Percentiles rank a stretch among this genome's conserved stretches.
These are phyloP conservation scores for Gerris buenoi DNA, from an alignment of 1,140 invertebrate genomes.

Conservation along the genomic window DNA sequence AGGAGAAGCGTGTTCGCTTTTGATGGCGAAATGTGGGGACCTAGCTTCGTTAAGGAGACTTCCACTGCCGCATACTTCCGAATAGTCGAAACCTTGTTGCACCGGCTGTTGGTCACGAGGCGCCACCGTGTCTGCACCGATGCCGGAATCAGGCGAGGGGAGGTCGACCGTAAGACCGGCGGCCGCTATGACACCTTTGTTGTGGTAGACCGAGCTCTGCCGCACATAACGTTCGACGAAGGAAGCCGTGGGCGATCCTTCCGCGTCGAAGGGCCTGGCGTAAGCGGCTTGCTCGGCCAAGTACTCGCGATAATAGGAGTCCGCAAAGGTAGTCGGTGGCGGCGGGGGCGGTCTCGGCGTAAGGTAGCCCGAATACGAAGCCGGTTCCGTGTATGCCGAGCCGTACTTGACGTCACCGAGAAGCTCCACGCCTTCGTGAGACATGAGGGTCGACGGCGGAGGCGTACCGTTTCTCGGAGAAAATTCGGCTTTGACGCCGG, in stretches of 20 bases:
- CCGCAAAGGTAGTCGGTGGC: slow-evolving; percentile 26
- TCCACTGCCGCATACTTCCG: slow-evolving; percentile 54
- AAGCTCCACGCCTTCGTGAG: slow-evolving; percentile 30
- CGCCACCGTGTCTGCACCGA: slow-evolving; percentile 78
- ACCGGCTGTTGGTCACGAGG: slow-evolving; percentile 71
- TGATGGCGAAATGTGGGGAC: slow-evolving; percentile 33
- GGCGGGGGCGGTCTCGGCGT: slow-evolving; percentile 23
- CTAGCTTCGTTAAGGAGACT: slow-evolving; percentile 28
- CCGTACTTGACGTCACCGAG: slow-evolving; percentile 34
- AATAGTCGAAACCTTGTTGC: slow-evolving; percentile 84
- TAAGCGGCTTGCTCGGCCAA: slow-evolving; percentile 35
- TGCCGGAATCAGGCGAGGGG: slow-evolving; percentile 79
- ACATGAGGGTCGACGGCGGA: slow-evolving; percentile 33
- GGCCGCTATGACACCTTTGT: slow-evolving; percentile 35
- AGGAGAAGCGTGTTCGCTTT: slow-evolving; percentile 29
- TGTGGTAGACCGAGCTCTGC: slow-evolving; percentile 35
- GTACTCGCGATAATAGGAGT: slow-evolving; percentile 31
- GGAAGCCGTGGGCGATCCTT: slow-evolving; percentile 30
- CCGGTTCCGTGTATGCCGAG: slow-evolving; percentile 33
- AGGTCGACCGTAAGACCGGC: slow-evolving; percentile 74
- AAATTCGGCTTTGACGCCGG: slow-evolving; percentile 33
- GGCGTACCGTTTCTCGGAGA: slow-evolving; percentile 35
- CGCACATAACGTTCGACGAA: slow-evolving; percentile 42
- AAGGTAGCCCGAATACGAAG: slow-evolving; percentile 27
- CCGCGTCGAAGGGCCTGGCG: slow-evolving; percentile 32